Conservation (phyloP, 2,888 invertebrate species). For the Pilophorus perplexus region DNA sequence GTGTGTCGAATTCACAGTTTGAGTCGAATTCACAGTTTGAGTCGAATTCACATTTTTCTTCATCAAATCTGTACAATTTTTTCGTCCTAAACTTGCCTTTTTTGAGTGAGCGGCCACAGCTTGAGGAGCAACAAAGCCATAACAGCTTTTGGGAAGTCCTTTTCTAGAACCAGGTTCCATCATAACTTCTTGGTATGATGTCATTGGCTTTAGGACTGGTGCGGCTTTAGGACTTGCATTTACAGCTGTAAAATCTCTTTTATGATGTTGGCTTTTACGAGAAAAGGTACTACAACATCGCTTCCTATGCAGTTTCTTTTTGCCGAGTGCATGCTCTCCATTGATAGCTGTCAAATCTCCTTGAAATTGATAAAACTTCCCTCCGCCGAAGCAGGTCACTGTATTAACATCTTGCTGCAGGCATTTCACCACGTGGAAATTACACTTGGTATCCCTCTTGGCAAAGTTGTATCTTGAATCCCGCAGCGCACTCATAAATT, state of each 20-base stretch:
- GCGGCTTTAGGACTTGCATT: too few species aligned
- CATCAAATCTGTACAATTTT: too few species aligned
- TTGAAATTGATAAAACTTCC: not conserved
- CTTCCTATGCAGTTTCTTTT: too few species aligned
- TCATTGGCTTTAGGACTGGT: not conserved
- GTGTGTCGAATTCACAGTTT: too few species aligned
- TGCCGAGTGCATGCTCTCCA: too few species aligned
- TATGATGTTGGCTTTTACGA: too few species aligned
- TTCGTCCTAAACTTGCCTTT: too few species aligned
- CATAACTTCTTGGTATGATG: not conserved
- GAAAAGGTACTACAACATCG: too few species aligned
- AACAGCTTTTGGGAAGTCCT: not conserved
- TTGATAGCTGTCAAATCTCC: not conserved
- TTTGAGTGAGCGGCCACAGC: not conserved
- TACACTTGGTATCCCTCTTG: not conserved
- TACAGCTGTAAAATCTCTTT: too few species aligned
- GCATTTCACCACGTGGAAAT: not conserved
- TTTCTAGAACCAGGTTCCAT: not conserved
- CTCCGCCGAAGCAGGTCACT: not conserved
- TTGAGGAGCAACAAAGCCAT: not conserved
- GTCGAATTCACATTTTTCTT: too few species aligned
- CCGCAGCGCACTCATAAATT: too few species aligned
- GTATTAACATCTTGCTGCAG: not conserved
- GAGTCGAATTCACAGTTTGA: too few species aligned
- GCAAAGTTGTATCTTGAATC: not conserved